Conservation (phyloP, 53 echinoderm and acorn worm genomes). For the Astropecten irregularis region DNA sequence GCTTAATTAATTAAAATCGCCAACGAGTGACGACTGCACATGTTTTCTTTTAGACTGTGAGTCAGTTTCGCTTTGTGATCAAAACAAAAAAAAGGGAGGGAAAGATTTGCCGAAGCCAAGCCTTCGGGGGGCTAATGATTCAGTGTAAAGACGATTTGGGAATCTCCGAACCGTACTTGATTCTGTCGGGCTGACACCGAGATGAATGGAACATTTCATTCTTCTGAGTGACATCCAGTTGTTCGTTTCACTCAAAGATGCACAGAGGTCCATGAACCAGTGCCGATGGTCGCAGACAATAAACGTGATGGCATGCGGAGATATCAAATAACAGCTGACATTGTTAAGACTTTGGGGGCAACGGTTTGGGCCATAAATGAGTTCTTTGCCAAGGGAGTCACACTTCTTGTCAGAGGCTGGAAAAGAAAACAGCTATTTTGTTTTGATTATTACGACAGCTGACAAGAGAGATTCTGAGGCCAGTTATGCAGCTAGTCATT, state of each 20-base stretch:
- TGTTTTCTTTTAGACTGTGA: background rate
- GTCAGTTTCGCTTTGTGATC: background rate
- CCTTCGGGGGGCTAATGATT: too few species aligned
- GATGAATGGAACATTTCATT: background rate
- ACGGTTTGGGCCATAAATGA: background rate
- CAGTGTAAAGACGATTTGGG: too few species aligned
- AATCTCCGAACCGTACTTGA: too few species aligned
- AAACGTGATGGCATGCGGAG: slow-evolving; percentile 43
- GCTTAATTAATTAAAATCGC: background rate
- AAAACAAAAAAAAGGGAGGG: background rate
- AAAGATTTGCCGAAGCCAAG: too few species aligned
- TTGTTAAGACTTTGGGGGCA: slow-evolving; percentile 32
- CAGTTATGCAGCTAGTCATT: too few species aligned
- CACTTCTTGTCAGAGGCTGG: too few species aligned
- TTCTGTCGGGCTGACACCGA: slow-evolving; percentile 14
- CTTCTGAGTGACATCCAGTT: slow-evolving; percentile 28
- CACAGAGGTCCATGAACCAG: slow-evolving; percentile 35
- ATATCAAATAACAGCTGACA: slow-evolving; percentile 18
- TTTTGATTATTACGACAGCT: too few species aligned
- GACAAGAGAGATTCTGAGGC: too few species aligned
- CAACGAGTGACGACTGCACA: background rate
- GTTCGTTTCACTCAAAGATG: background rate
- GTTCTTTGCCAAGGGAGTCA: background rate
- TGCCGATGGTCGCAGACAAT: background rate
- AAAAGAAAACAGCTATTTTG: too few species aligned